Evolutionary conservation across 1,140 invertebrate genomes (phyloP).

Genomic region (Drosophila arawakana): DNA sequence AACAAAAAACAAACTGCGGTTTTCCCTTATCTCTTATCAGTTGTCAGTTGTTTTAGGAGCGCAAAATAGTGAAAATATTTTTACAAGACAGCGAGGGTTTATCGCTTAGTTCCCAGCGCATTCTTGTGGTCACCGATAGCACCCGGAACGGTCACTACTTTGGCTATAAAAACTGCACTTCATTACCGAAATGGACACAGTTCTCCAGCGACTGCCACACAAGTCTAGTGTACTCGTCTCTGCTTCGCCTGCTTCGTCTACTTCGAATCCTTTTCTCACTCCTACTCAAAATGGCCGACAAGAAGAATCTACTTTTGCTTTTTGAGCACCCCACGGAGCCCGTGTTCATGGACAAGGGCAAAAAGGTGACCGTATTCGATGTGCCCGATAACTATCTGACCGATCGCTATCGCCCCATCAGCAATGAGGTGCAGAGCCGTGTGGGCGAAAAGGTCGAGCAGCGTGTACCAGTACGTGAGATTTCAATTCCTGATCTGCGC

Average conservation of each 20-base stretch:
- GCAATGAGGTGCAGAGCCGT: constrained; percentile 84
- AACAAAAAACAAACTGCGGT: constrained; percentile 30
- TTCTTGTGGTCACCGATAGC: constrained; percentile 86
- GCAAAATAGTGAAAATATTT: neutral
- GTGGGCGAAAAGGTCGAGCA: constrained; percentile 86
- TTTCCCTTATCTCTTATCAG: constrained; percentile 32
- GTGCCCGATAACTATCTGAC: constrained; percentile 87
- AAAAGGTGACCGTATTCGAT: constrained; percentile 86
- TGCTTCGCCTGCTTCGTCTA: neutral
- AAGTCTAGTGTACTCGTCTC: constrained; percentile 1
- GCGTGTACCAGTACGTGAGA: constrained; percentile 87
- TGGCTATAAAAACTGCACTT: constrained; percentile 30
- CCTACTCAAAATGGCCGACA: constrained; percentile 74
- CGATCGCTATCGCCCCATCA: constrained; percentile 87
- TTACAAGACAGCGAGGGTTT: neutral
- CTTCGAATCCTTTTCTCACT: neutral
- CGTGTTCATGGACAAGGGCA: constrained; percentile 89
- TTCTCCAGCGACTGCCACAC: constrained; percentile 21
- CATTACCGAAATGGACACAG: constrained; percentile 9
- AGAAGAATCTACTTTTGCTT: constrained; percentile 86
- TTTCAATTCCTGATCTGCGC: constrained; percentile 89
- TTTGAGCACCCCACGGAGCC: constrained; percentile 92
- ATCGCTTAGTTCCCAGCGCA: constrained; percentile 19
- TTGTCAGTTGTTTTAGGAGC: neutral
- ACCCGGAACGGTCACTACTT: constrained; percentile 69